Evolutionary conservation across 2,797 vertebrate genomes (phyloP), one percentile per base, ranked within the genome.

Genomic region (Alcedo quadribrachys): DNA sequence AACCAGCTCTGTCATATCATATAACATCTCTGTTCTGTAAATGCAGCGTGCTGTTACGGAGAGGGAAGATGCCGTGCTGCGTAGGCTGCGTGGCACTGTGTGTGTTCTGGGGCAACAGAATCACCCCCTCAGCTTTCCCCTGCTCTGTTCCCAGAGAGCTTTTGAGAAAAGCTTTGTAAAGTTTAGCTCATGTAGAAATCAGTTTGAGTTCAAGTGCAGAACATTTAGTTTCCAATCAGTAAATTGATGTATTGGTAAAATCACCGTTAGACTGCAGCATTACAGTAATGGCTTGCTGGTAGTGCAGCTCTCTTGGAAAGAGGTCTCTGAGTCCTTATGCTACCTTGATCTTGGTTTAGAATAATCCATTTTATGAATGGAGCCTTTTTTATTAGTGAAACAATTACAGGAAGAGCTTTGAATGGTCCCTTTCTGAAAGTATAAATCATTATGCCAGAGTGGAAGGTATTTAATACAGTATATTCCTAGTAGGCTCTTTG

Each of bases 1-100:
- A 86, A 93, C 82, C 24, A 83, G 45, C 25, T 86, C 73, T 95
- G 42, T 89, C 83, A 87, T 76, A 91, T 83, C 61, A 35, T 43
- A 19, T 57, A 88, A 50, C 37, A 81, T 46, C 37, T 67, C 28
- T 77, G 3, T 55, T 94, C 53, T 84, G 45, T 89, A 37, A 94
- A 85, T 80, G 28, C 21, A 71, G 33, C 77, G 57, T 71, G 74
- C 71, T 93, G 51, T 77, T 85, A 50, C 57, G 58, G 70, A n/a
- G 81, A 73, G 80, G 60, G 42, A 40, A 81, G 79, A 90, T n/a
- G 76, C 11, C 51, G 11, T 75, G 14, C 84, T 55, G 18, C 61
- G 32, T 46, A 69, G 46, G 73, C 15, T 83, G 25, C 9, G 90
- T 87, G 79, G 8, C 57, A 18, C 40, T 66, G 19, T 70, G 15